Evolutionary conservation across 2,888 invertebrate genomes (phyloP).

Genomic region (Ophion costatus): DNA sequence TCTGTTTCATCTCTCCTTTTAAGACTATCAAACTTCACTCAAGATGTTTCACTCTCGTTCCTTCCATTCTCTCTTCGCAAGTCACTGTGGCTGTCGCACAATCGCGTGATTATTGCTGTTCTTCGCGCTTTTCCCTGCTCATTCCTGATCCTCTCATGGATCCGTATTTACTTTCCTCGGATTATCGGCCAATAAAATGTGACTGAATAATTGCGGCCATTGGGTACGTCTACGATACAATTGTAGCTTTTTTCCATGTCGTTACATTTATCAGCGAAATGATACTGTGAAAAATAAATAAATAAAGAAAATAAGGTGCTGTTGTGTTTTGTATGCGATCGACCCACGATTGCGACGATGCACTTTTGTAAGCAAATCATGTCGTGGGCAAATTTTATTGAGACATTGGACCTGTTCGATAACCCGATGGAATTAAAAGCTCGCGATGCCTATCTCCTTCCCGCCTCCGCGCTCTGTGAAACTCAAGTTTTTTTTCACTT

Average conservation of each 20-base stretch:
- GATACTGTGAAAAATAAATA: not conserved
- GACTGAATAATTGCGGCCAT: constrained; percentile 52
- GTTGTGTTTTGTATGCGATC: no score
- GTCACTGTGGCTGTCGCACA: constrained; percentile 30
- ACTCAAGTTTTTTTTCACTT: not conserved
- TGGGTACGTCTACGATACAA: constrained; percentile 35
- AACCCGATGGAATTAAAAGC: no score
- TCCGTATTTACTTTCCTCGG: constrained; percentile 3
- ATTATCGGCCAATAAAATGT: constrained; percentile 35
- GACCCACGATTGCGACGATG: no score
- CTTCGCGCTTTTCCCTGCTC: constrained; percentile 4
- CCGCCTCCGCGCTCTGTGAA: constrained; percentile 1
- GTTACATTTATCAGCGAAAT: constrained; percentile 7
- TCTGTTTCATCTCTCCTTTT: not conserved
- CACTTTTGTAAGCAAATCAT: no score
- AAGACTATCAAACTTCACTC: constrained; percentile 6
- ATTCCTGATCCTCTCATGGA: not conserved
- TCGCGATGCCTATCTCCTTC: no score
- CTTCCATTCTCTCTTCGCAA: constrained; percentile 28
- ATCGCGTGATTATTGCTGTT: constrained; percentile 17
- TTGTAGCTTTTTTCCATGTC: constrained; percentile 50
- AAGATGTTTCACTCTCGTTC: constrained; percentile 16
- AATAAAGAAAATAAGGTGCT: no score
- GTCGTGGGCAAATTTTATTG: no score
- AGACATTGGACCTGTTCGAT: no score